Evolutionary conservation across 1,140 invertebrate genomes (phyloP).

Genomic region (Ptiloglossa arizonensis): DNA sequence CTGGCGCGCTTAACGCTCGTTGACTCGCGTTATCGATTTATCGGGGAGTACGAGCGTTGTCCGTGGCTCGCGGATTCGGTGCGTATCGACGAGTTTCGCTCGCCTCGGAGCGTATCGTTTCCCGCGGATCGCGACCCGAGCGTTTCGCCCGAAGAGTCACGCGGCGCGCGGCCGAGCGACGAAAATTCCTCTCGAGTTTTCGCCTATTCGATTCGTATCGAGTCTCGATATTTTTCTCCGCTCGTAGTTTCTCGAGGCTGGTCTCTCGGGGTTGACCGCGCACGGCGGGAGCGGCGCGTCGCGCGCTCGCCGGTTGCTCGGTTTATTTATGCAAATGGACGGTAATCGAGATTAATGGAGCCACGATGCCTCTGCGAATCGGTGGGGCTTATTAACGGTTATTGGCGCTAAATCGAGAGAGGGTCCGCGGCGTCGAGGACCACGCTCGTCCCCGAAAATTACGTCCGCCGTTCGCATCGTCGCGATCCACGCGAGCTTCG

Average conservation of each 20-base stretch:
- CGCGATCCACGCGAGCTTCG: neutral
- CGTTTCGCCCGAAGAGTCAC: neutral
- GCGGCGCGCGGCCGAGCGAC: too few species aligned
- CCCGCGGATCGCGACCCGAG: constrained; percentile 18
- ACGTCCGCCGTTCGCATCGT: neutral
- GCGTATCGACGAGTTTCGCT: neutral
- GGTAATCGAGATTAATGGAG: constrained; percentile 20
- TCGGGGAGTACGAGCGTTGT: neutral
- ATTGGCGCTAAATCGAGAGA: constrained; percentile 11
- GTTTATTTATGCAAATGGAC: constrained; percentile 11
- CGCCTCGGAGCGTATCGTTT: neutral
- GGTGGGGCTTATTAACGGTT: neutral
- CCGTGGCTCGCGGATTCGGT: neutral
- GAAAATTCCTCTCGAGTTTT: too few species aligned
- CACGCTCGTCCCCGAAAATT: neutral
- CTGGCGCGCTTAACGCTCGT: constrained; percentile 24
- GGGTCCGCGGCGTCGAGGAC: too few species aligned
- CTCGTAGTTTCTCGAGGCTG: too few species aligned
- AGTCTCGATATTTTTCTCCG: too few species aligned
- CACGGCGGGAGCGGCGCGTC: neutral
- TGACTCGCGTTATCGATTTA: constrained; percentile 28
- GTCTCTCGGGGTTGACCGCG: too few species aligned
- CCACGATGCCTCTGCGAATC: neutral
- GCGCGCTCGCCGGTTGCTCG: neutral
- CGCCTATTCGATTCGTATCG: too few species aligned